Evolutionary conservation across 2,797 vertebrate species (phyloP), one percentile per base, ranked within the genome.

Genomic region (Falco rusticolus): DNA sequence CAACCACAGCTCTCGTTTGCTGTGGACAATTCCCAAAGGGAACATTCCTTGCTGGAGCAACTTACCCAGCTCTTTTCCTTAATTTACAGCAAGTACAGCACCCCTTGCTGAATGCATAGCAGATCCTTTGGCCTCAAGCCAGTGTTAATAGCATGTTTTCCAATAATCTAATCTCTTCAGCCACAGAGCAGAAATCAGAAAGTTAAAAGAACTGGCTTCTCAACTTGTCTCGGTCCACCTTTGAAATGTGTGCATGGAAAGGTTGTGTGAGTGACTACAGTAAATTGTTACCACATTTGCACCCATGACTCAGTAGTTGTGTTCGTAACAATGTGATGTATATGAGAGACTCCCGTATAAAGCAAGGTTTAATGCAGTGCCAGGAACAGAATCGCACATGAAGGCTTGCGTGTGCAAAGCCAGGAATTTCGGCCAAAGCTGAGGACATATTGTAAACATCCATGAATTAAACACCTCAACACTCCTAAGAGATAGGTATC

Each of bases 151-250:
- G 80, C 66, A 41, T 92, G 86, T 93, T 95, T 95, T 95, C 93
- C 95, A 96, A 95, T 95, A 93, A 93, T 95, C 88, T 94, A 94
- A 97, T 95, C 91, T 97, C 71, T 88, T 77, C 74, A 89, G 89
- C 63, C 88, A 72, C 77, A 74, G 71, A 83, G 84, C 37, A 96
- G 95, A 93, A 95, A 93, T 95, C 77, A 78, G 68, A 95, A 83
- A 92, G 84, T 88, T 92, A 65, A 84, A 95, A 92, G 93, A 95
- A 85, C 61, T 43, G 68, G 47, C 84, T 95, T 94, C 90, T 70
- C 84, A 71, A 25, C 75, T 87, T 43, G 60, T 66, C 61, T 90
- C 92, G 16, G 47, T 84, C 64, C 0, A 1, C 60, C 65, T 94
- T 92, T 94, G 86, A 93, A 93, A 95, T 84, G 37, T 80, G 64